These are phyloP conservation scores for Cassiopea andromeda DNA, from an alignment of 30 jellyfish, hydroid and myxozoan genomes.

Conservation along the genomic window DNA sequence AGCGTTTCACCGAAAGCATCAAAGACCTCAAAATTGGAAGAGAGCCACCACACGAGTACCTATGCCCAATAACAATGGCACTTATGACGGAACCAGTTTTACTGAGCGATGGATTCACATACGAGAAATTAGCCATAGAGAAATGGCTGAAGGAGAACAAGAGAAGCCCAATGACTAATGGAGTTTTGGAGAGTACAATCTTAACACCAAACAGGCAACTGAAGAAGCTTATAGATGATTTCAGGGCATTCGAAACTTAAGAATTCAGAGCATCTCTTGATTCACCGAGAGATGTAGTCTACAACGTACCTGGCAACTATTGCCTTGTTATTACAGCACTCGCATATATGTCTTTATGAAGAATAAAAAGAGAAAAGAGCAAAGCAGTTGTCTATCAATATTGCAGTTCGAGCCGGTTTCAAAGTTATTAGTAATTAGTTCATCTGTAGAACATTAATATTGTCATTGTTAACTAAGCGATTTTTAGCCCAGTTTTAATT, in stretches of 20 bases:
- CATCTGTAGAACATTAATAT: too few relatives aligned
- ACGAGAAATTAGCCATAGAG: conserved; percentile 55
- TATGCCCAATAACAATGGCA: conserved; percentile 69
- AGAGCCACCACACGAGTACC: conserved; percentile 62
- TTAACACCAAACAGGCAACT: conserved; percentile 70
- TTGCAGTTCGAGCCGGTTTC: too few relatives aligned
- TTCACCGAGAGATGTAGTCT: too few relatives aligned
- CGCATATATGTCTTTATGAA: too few relatives aligned
- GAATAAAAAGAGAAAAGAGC: too few relatives aligned
- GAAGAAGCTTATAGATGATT: conserved; percentile 69
- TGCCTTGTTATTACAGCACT: too few relatives aligned
- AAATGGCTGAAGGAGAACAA: conserved; percentile 46
- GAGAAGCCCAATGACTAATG: conserved; percentile 69
- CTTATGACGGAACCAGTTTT: conserved; percentile 68
- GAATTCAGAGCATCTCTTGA: neutral
- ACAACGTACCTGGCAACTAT: too few relatives aligned
- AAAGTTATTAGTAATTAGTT: too few relatives aligned
- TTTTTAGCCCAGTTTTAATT: too few relatives aligned
- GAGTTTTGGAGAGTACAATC: conserved; percentile 14
- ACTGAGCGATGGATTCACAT: conserved; percentile 62
- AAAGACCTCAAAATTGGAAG: neutral
- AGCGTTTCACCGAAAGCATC: conserved; percentile 29
- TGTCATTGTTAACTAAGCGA: too few relatives aligned
- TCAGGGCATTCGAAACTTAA: neutral
- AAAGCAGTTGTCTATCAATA: too few relatives aligned